Evolutionary conservation across 2,797 vertebrate species (phyloP).

Genomic region (Microchirus variegatus): DNA sequence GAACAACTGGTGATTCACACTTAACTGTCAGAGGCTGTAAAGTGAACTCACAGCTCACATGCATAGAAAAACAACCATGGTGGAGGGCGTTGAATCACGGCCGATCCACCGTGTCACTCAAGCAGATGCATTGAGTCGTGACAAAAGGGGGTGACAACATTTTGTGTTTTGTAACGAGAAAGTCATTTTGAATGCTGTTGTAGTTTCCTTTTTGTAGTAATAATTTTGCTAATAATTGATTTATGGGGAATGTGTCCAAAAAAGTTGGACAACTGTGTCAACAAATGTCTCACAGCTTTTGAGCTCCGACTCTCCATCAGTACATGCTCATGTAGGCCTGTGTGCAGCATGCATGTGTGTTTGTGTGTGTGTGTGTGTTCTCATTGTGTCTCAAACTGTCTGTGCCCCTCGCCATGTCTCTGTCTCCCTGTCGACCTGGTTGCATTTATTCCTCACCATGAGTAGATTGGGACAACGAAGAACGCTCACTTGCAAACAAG

Average conservation of each 20-base stretch:
- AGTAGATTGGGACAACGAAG: slow-evolving; percentile 48
- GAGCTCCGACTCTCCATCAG: slow-evolving; percentile 58
- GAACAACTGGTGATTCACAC: slow-evolving; percentile 76
- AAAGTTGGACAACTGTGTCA: slow-evolving; percentile 7
- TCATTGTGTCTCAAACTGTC: slow-evolving; percentile 78
- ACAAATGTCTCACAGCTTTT: slow-evolving; percentile 8
- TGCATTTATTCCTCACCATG: slow-evolving; percentile 69
- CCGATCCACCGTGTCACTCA: slow-evolving; percentile 13
- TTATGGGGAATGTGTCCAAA: not conserved
- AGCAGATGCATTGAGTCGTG: slow-evolving; percentile 43
- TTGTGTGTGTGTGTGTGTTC: slow-evolving; percentile 58
- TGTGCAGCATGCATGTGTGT: too few species aligned
- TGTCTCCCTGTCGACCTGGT: slow-evolving; percentile 64
- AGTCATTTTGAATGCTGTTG: too few species aligned
- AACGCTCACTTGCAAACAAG: slow-evolving; percentile 55
- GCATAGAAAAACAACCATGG: slow-evolving; percentile 32
- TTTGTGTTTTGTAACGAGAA: not conserved
- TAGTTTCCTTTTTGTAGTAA: too few species aligned
- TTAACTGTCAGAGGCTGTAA: slow-evolving; percentile 75
- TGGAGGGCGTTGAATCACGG: slow-evolving; percentile 54
- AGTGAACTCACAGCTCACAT: slow-evolving; percentile 59
- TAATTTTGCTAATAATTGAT: too few species aligned
- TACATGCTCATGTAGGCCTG: slow-evolving; percentile 46
- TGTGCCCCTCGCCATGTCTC: slow-evolving; percentile 48
- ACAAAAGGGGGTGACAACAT: slow-evolving; percentile 7